Evolutionary conservation across 2,113 vertebrate species (phyloP).

Genomic region (Nymphicus hollandicus): DNA sequence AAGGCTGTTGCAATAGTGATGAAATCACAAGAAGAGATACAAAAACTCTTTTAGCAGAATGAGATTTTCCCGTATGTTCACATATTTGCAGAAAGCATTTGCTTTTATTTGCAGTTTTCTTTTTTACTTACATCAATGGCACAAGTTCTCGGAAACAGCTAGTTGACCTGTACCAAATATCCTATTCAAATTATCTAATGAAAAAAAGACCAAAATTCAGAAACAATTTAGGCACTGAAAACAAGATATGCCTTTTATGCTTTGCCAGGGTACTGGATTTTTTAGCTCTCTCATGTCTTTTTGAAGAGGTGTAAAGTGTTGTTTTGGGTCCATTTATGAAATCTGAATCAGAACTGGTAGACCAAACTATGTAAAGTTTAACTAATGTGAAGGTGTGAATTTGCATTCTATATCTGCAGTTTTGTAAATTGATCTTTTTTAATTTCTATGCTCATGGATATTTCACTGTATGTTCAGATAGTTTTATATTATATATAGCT

Average conservation of each 20-base stretch:
- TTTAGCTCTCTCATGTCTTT: background rate
- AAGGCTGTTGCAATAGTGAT: conserved; percentile 50
- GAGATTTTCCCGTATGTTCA: conserved; percentile 37
- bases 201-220: background rate
- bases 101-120: conserved; percentile 56
- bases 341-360: conserved; percentile 43
- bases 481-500: background rate
- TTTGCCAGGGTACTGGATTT: background rate
- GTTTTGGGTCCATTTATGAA: conserved; percentile 15
- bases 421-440: background rate
- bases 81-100: conserved; percentile 28
- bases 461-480: background rate
- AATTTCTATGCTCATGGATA: background rate
- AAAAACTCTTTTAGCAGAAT: conserved; percentile 35
- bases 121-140: conserved; percentile 45
- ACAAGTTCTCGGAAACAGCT: conserved; percentile 27
- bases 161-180: conserved; percentile 21
- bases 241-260: background rate
- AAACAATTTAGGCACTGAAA: background rate
- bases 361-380: conserved; percentile 10
- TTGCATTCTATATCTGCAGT: background rate
- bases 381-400: conserved; percentile 5
- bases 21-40: conserved; percentile 21
- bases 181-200: background rate
- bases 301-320: conserved; percentile 17